These are phyloP conservation scores for Tribolium freemani DNA, from an alignment of 2,888 invertebrate genomes.

Conservation along the genomic window DNA sequence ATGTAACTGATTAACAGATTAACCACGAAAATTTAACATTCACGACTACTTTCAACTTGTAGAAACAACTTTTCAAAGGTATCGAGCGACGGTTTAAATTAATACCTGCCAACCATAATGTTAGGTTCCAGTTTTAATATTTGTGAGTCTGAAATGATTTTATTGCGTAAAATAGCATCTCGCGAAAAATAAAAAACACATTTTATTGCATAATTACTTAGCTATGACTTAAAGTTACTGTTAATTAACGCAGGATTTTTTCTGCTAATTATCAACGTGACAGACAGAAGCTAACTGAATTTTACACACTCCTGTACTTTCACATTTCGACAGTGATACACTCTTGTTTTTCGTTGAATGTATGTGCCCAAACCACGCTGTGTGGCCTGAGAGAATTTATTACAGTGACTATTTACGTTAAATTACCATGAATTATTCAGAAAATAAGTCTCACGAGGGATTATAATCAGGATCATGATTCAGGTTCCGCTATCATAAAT, in stretches of 20 bases:
- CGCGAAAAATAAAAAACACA: conserved; percentile 8
- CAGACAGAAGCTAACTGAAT: background rate
- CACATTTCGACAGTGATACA: conserved; percentile 15
- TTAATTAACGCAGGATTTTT: conserved; percentile 12
- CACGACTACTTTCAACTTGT: conserved; percentile 24
- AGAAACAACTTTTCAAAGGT: conserved; percentile 27
- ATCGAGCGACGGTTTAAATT: conserved; percentile 22
- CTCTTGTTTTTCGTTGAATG: conserved; percentile 6
- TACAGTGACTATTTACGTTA: conserved; percentile 12
- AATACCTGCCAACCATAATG: conserved; percentile 16
- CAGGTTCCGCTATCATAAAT: conserved; percentile 9
- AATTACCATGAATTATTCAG: conserved; percentile 21
- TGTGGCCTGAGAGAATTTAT: conserved; percentile 19
- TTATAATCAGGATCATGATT: conserved; percentile 11
- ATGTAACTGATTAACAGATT: conserved; percentile 21
- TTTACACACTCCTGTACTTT: conserved; percentile 10
- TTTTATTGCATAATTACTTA: conserved; percentile 6
- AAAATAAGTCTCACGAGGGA: conserved; percentile 17
- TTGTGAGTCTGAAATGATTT: conserved; percentile 14
- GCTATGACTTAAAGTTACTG: conserved; percentile 2
- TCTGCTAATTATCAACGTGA: background rate
- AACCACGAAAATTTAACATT: conserved; percentile 26
- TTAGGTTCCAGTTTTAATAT: conserved; percentile 20
- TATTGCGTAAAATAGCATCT: conserved; percentile 21
- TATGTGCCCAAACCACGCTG: background rate